phyloP scores from a whole-genome alignment of 92 coral and sea anemone species.

The Zoanthus sansibaricus region DNA sequence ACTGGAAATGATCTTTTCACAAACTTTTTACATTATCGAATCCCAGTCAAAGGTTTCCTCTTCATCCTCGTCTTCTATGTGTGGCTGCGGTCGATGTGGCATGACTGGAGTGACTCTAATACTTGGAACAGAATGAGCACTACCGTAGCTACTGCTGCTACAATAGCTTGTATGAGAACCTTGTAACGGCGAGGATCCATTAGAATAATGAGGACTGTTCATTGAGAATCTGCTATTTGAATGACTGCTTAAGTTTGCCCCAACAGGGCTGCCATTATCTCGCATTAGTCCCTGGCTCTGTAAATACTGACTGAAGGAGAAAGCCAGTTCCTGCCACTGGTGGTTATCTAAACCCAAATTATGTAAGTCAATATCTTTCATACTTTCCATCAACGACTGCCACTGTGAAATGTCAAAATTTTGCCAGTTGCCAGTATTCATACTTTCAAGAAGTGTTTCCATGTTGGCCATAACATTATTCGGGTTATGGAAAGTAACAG shows the following conservation, averaged over 20 bases:
- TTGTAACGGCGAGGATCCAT: constrained; percentile 70
- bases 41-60: constrained; percentile 99
- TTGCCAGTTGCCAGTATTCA: constrained; percentile 93
- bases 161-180: constrained; percentile 79
- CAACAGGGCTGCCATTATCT: constrained; percentile 37
- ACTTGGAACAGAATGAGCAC: constrained; percentile 81
- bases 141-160: constrained; percentile 80
- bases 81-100: constrained; percentile 55
- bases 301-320: constrained; percentile 93
- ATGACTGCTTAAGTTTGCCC: constrained; percentile 29
- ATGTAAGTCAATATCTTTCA: constrained; percentile 90
- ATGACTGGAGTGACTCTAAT: constrained; percentile 76
- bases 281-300: constrained; percentile 76
- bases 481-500: constrained; percentile 55
- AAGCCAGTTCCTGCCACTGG: constrained; percentile 98
- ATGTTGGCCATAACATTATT: constrained; percentile 83
- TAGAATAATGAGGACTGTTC: constrained; percentile 55
- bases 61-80: constrained; percentile 88
- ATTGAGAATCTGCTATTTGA: constrained; percentile 51
- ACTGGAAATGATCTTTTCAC: neutral
- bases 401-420: constrained; percentile 85
- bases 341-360: constrained; percentile 84
- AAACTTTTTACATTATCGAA: constrained; percentile 75
- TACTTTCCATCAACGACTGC: constrained; percentile 95
- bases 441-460: constrained; percentile 91